phyloP scores from a whole-genome alignment of 2,113 vertebrate species.

The Archocentrus centrarchus region DNA sequence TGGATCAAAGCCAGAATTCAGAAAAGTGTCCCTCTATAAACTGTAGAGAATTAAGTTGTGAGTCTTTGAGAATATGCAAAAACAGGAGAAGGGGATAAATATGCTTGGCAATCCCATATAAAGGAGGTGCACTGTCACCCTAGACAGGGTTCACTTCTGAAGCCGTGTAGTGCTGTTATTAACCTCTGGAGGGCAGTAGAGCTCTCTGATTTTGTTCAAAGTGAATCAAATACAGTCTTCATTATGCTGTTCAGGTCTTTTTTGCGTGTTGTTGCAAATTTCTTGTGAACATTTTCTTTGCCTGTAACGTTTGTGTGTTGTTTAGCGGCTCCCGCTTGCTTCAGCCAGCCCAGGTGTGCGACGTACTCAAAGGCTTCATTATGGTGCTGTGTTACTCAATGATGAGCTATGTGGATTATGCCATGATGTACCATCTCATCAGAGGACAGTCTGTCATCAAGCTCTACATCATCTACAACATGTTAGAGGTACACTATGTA shows the following conservation, averaged over 20 bases:
- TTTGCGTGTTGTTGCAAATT: not conserved
- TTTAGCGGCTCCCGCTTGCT: slow-evolving; percentile 91
- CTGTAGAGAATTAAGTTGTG: not conserved
- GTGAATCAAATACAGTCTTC: not conserved
- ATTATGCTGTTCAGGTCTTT: not conserved
- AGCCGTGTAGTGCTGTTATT: not conserved
- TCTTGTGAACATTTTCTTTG: not conserved
- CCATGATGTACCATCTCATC: slow-evolving; percentile 99
- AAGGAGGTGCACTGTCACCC: not conserved
- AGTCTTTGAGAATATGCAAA: not conserved
- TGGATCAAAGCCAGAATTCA: not conserved
- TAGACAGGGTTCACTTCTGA: not conserved
- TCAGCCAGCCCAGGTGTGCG: slow-evolving; percentile 98
- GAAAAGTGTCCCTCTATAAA: not conserved
- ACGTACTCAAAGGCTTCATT: slow-evolving; percentile 95
- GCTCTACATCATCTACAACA: slow-evolving; percentile 99
- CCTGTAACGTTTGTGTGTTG: slow-evolving; percentile 48
- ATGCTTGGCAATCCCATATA: not conserved
- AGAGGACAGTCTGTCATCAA: slow-evolving; percentile 99
- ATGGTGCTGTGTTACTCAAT: slow-evolving; percentile 96
- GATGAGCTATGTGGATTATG: slow-evolving; percentile 99
- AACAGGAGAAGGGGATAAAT: not conserved
- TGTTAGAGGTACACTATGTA: slow-evolving; percentile 90
- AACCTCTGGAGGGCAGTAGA: slow-evolving; percentile 47
- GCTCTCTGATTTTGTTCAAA: not conserved